Conservation (phyloP, 2,888 invertebrate genomes). For the Hydrotaea diabolus region DNA sequence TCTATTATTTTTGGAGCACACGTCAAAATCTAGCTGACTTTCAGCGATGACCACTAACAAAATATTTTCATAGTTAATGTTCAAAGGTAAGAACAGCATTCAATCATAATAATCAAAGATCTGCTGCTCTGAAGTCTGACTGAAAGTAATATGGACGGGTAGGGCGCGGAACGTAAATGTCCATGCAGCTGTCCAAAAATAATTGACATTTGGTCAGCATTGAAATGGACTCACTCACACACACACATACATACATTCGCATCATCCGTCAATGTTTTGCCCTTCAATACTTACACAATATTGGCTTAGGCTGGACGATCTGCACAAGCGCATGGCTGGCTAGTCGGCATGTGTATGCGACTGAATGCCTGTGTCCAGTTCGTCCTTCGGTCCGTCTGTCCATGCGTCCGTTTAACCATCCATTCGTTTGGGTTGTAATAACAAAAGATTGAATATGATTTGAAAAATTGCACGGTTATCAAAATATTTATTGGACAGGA, state of each 20-base stretch:
- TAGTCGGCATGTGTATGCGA: no score
- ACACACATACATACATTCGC: no score
- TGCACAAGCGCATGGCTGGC: no score
- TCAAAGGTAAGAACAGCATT: not conserved
- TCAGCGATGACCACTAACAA: not conserved
- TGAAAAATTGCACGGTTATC: slow-evolving; percentile 59
- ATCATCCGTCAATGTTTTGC: no score
- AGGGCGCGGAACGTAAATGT: not conserved
- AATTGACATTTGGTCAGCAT: slow-evolving; percentile 44
- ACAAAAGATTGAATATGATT: slow-evolving; percentile 44
- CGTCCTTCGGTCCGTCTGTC: not conserved
- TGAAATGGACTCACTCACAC: slow-evolving; percentile 18
- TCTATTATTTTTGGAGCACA: no score
- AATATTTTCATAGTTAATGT: slow-evolving; percentile 35
- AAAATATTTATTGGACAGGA: slow-evolving; percentile 60
- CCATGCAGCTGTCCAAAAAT: slow-evolving; percentile 47
- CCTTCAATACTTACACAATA: no score
- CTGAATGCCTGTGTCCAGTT: not conserved
- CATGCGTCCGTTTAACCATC: not conserved
- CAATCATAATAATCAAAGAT: no score
- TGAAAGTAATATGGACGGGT: no score
- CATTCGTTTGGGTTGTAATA: not conserved
- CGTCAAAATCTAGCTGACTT: no score
- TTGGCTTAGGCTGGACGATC: no score
- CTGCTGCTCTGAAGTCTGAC: no score